Percentiles rank a stretch among this genome's conserved stretches.
Evolutionary conservation across 2,797 vertebrate species (phyloP).

Genomic region (Artibeus jamaicensis): DNA sequence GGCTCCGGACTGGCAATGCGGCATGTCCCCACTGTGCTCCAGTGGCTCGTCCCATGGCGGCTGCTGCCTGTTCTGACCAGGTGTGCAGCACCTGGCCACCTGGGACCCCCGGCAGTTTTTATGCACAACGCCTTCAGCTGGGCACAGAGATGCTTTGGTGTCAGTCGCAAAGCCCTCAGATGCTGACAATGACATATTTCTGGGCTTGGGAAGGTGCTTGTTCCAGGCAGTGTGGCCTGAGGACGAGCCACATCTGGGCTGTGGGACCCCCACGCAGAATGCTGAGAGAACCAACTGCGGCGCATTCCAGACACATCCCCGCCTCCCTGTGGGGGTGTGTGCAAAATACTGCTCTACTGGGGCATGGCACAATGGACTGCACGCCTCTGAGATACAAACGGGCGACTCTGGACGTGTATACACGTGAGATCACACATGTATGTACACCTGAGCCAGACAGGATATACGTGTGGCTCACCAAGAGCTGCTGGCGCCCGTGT

Average conservation of each 20-base stretch:
- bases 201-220: neutral
- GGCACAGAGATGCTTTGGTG: neutral
- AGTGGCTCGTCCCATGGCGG: fast-evolving
- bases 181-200: neutral
- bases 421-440: neutral
- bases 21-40: neutral
- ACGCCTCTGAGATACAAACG: neutral
- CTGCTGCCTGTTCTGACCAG: neutral
- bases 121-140: fast-evolving
- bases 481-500: neutral
- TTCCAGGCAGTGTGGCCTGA: neutral
- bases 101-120: neutral
- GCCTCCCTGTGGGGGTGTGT: neutral
- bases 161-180: neutral
- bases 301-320: neutral
- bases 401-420: neutral
- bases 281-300: neutral
- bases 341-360: neutral
- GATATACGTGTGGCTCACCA: neutral
- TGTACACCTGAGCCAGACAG: neutral
- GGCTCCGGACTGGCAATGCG: neutral
- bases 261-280: neutral
- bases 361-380: no score
- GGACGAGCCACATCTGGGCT: neutral
- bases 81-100: neutral